Evolutionary conservation across 2,113 vertebrate genomes (phyloP).

Genomic region (Sapayoa aenigma): DNA sequence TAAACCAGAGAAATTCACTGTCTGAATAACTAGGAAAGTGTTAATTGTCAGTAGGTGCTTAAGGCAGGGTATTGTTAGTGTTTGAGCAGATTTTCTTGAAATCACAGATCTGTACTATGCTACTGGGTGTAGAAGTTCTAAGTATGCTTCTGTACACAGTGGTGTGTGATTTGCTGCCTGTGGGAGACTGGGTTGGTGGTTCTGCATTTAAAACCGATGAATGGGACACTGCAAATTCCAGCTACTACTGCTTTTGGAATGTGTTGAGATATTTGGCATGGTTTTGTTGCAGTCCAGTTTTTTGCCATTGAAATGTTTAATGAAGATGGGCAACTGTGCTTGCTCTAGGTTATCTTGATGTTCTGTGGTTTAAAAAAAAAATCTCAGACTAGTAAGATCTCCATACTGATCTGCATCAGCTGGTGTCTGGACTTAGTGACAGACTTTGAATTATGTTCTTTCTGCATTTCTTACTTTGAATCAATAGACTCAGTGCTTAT

Average conservation of each 20-base stretch:
- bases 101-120: neutral
- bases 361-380: neutral
- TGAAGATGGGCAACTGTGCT: neutral
- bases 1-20: neutral
- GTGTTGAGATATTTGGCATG: neutral
- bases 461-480: neutral
- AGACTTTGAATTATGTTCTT: neutral
- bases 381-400: neutral
- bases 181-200: neutral
- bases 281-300: neutral
- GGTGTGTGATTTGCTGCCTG: neutral
- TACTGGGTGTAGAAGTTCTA: neutral
- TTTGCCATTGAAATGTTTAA: neutral
- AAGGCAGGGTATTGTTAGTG: neutral
- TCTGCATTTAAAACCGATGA: neutral
- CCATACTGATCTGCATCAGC: neutral
- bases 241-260: neutral
- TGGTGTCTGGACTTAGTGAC: neutral
- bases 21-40: neutral
- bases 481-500: neutral
- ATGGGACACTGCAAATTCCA: fast-evolving
- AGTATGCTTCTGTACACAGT: neutral
- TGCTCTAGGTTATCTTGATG: neutral
- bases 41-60: neutral
- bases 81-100: neutral